A percentile compares a stretch with the other conserved stretches of the same genome.
These are phyloP conservation scores for Archilochus colubris DNA, from an alignment of 2,113 vertebrate species.

Conservation along the genomic window DNA sequence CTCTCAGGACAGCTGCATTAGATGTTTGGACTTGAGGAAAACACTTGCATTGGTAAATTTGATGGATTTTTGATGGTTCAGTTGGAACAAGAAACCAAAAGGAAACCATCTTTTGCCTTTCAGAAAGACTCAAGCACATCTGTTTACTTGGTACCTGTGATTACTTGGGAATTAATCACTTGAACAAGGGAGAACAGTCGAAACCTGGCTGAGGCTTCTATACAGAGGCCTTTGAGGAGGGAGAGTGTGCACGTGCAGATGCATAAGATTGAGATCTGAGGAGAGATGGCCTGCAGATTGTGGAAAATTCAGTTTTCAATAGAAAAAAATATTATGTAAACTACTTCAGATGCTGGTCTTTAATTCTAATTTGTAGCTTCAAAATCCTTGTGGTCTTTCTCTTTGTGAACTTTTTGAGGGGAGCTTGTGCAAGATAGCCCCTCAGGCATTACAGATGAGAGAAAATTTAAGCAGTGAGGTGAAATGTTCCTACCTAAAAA, in stretches of 20 bases:
- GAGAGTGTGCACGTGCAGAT: not conserved
- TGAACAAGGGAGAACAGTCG: not conserved
- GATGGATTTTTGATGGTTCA: not conserved
- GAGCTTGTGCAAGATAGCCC: not conserved
- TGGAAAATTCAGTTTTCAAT: not conserved
- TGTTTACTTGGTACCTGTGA: not conserved
- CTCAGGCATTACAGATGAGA: not conserved
- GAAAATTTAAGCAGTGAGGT: not conserved
- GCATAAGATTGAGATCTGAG: not conserved
- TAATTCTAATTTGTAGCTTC: not conserved
- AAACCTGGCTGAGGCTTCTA: not conserved
- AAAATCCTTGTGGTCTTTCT: not conserved
- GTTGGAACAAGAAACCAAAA: not conserved
- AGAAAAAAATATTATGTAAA: not conserved
- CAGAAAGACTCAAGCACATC: not conserved
- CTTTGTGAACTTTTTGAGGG: not conserved
- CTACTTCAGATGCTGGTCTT: not conserved
- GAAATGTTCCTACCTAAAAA: conserved; percentile 21
- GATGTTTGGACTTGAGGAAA: not conserved
- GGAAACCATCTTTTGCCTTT: not conserved
- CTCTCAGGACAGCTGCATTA: not conserved
- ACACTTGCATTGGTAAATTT: not conserved
- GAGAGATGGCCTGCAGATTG: not conserved
- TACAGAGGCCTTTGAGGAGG: not conserved
- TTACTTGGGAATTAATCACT: not conserved